Evolutionary conservation across 2,113 vertebrate species (phyloP).

Genomic region (Smithornis capensis): DNA sequence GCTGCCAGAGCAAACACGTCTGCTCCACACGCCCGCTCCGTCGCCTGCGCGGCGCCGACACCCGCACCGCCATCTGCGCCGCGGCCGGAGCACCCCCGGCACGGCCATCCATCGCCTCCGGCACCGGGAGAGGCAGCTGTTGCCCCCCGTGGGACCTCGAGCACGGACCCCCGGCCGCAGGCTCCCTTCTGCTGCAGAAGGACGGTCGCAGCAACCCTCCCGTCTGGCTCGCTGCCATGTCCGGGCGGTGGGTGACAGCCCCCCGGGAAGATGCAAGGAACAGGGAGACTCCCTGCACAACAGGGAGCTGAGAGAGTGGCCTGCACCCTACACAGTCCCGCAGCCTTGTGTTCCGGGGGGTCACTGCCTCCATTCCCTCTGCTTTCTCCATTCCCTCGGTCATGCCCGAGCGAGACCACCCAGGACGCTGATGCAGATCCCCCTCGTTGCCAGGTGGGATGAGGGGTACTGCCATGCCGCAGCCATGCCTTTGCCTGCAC

Average conservation of each 20-base stretch:
- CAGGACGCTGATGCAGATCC: neutral
- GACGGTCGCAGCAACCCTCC: neutral
- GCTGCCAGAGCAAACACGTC: neutral
- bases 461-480: neutral
- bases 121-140: accelerated
- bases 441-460: accelerated
- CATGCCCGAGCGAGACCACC: neutral
- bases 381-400: accelerated
- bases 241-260: neutral
- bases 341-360: accelerated
- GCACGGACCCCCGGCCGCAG: neutral
- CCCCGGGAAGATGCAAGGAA: accelerated
- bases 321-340: neutral
- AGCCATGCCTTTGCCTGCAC: neutral
- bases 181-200: neutral
- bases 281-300: neutral
- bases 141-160: neutral
- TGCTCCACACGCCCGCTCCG: neutral
- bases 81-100: neutral
- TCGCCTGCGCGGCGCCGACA: neutral
- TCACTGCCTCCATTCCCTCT: neutral
- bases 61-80: neutral
- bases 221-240: neutral
- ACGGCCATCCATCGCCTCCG: neutral
- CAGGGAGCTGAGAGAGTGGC: neutral